Conservation (phyloP, 1,140 invertebrate species). For the Drosophila triauraria region DNA sequence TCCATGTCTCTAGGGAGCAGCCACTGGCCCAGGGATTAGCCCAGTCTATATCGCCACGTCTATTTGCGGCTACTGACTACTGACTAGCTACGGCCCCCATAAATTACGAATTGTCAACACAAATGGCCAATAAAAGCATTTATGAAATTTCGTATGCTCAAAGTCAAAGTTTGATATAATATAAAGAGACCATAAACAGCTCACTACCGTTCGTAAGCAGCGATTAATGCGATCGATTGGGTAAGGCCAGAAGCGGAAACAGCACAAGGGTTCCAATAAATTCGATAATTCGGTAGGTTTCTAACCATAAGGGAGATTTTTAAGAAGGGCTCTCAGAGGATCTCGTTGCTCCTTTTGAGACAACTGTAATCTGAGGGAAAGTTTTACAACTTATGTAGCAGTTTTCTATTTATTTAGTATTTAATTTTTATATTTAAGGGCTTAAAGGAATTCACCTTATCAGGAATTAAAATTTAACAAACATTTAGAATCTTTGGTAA, state of each 20-base stretch:
- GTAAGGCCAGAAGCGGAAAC: slow-evolving; percentile 44
- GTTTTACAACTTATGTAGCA: background rate
- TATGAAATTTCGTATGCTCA: slow-evolving; percentile 66
- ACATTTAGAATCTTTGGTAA: no score
- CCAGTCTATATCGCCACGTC: slow-evolving; percentile 8
- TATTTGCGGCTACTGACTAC: slow-evolving; percentile 62
- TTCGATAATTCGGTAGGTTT: slow-evolving; percentile 6
- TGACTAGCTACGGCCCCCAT: slow-evolving; percentile 48
- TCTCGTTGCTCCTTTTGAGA: background rate
- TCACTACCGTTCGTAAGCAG: slow-evolving; percentile 57
- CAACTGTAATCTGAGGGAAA: background rate
- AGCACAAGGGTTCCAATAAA: slow-evolving; percentile 17
- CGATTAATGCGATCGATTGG: slow-evolving; percentile 20
- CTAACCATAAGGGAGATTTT: background rate
- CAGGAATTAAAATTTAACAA: no score
- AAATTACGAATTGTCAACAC: slow-evolving; percentile 73
- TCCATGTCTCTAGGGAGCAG: slow-evolving; percentile 20
- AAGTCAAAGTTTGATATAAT: slow-evolving; percentile 82
- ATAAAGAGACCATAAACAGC: slow-evolving; percentile 71
- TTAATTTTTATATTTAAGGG: no score
- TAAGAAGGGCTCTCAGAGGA: no score
- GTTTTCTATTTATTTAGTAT: background rate
- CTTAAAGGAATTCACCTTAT: no score
- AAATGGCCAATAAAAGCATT: slow-evolving; percentile 58
- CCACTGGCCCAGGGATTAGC: slow-evolving; percentile 56